A percentile compares a stretch with the other conserved stretches of the same genome.
Conservation (phyloP, 2,113 vertebrate genomes). For the Aramus guarauna region DNA sequence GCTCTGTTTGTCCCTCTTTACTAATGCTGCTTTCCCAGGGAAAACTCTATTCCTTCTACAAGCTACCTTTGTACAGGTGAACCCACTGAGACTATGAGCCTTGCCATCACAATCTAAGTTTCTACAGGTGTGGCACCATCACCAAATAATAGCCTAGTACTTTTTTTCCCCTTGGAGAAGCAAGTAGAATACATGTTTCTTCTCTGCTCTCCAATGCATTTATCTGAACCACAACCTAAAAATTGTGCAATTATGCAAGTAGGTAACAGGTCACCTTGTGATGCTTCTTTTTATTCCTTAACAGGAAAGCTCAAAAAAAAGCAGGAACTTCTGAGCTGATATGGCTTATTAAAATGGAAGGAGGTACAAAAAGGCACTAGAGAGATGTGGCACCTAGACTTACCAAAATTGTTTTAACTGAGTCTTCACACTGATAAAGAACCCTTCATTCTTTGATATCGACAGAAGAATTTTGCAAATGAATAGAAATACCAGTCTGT, state of each 20-base stretch:
- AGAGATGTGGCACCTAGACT: not conserved
- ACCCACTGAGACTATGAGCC: not conserved
- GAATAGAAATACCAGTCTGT: not conserved
- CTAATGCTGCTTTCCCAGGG: not conserved
- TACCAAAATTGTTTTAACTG: not conserved
- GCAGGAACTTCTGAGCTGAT: not conserved
- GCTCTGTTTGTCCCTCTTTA: not conserved
- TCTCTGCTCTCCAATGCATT: not conserved
- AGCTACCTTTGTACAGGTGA: not conserved
- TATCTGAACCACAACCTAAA: not conserved
- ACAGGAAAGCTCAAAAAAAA: not conserved
- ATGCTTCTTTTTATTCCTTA: not conserved
- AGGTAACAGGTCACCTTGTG: not conserved
- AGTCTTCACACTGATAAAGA: not conserved
- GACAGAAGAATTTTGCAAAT: not conserved
- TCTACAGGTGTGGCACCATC: not conserved
- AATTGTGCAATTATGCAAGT: not conserved
- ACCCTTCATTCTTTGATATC: not conserved
- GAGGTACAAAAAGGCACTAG: not conserved
- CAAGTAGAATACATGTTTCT: not conserved
- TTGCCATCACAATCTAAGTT: not conserved
- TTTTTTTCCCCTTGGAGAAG: not conserved
- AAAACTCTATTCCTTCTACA: not conserved
- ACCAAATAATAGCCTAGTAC: not conserved
- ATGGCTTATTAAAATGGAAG: not conserved